A percentile compares a stretch with the other conserved stretches of the same genome.
These are phyloP conservation scores for Ectobius pallidus DNA, from an alignment of 2,888 invertebrate species.

Conservation along the genomic window DNA sequence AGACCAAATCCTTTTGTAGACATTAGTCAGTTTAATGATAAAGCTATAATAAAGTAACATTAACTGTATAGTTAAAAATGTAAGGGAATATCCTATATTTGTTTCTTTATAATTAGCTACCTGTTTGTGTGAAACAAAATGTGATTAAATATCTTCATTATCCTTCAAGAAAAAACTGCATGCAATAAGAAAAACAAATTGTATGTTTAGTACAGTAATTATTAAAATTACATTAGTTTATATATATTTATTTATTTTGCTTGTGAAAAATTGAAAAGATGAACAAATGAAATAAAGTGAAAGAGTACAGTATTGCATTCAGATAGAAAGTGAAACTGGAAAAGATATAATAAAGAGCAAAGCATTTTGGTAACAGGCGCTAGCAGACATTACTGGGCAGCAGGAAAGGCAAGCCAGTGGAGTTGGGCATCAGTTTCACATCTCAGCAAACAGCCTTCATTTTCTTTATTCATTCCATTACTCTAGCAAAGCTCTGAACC, in stretches of 20 bases:
- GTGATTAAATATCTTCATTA: neutral
- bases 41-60: too few species aligned
- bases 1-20: too few species aligned
- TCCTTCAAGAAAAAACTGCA: neutral
- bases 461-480: neutral
- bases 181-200: neutral
- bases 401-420: too few species aligned
- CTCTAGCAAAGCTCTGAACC: neutral
- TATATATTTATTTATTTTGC: neutral
- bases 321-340: neutral
- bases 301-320: constrained; percentile 5
- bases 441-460: neutral
- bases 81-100: neutral
- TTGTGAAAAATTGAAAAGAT: constrained; percentile 10
- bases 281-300: constrained; percentile 1
- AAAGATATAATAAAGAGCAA: too few species aligned
- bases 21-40: too few species aligned
- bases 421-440: neutral
- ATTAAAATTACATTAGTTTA: neutral
- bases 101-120: neutral
- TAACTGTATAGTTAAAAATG: too few species aligned
- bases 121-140: constrained; percentile 11
- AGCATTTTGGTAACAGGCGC: neutral
- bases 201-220: neutral
- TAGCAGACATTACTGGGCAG: neutral